Conservation (phyloP, 2,888 invertebrate genomes). For the Melinopterus prodromus region DNA sequence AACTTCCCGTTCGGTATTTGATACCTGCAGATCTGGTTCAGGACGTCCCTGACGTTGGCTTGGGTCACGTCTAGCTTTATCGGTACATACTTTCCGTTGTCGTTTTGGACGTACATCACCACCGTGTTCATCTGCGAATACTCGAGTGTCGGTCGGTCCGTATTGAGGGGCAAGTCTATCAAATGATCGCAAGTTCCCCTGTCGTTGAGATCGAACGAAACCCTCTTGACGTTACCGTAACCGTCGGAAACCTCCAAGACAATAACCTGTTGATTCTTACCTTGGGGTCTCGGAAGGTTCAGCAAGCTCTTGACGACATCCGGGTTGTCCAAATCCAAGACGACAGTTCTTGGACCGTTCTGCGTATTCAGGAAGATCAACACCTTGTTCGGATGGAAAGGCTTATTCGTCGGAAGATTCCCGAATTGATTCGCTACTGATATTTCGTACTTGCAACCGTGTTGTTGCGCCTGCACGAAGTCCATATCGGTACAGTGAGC, state of each 20-base stretch:
- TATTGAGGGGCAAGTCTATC: neutral
- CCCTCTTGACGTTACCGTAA: neutral
- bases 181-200: neutral
- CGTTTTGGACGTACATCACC: neutral
- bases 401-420: neutral
- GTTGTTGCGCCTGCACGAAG: neutral
- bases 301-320: neutral
- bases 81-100: conserved; percentile 10
- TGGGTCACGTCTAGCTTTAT: conserved; percentile 19
- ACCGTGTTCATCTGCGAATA: neutral
- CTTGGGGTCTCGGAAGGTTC: neutral
- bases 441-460: neutral
- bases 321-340: conserved; percentile 22
- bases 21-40: neutral
- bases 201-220: conserved; percentile 7
- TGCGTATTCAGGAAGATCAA: neutral
- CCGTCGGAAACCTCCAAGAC: neutral
- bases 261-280: neutral
- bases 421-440: neutral
- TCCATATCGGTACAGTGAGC: neutral
- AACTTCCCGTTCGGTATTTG: neutral
- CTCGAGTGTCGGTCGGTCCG: neutral
- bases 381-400: neutral
- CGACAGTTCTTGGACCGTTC: neutral
- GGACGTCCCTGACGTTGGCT: neutral